phyloP scores from a whole-genome alignment of 2,113 vertebrate species.

The Athene cunicularia region DNA sequence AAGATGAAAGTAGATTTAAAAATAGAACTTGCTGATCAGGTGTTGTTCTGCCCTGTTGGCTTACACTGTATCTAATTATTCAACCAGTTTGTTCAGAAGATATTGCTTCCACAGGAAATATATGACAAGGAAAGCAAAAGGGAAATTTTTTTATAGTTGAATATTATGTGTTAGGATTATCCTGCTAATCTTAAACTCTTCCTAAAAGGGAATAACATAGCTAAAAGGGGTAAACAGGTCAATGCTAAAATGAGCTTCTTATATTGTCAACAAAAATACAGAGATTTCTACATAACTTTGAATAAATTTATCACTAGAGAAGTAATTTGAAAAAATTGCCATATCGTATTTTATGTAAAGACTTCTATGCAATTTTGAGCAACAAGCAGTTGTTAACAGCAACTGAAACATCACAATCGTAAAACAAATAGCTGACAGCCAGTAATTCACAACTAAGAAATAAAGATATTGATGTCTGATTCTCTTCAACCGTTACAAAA shows the following conservation, averaged over 20 bases:
- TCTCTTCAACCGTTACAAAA: background rate
- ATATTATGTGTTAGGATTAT: background rate
- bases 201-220: background rate
- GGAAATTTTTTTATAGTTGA: background rate
- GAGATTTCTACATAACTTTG: background rate
- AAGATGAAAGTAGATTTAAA: conserved; percentile 25
- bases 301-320: background rate
- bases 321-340: background rate
- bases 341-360: background rate
- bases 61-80: background rate
- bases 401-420: background rate
- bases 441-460: background rate
- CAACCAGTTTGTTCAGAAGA: background rate
- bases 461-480: background rate
- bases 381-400: background rate
- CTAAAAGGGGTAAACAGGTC: background rate
- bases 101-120: background rate
- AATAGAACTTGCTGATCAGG: background rate
- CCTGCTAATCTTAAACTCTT: background rate
- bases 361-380: background rate
- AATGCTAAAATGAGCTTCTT: background rate
- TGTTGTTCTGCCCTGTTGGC: background rate
- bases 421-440: conserved; percentile 12
- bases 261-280: background rate
- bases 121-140: background rate